These are phyloP conservation scores for Salminus brasiliensis DNA, from an alignment of 2,113 vertebrate species.

Conservation along the genomic window DNA sequence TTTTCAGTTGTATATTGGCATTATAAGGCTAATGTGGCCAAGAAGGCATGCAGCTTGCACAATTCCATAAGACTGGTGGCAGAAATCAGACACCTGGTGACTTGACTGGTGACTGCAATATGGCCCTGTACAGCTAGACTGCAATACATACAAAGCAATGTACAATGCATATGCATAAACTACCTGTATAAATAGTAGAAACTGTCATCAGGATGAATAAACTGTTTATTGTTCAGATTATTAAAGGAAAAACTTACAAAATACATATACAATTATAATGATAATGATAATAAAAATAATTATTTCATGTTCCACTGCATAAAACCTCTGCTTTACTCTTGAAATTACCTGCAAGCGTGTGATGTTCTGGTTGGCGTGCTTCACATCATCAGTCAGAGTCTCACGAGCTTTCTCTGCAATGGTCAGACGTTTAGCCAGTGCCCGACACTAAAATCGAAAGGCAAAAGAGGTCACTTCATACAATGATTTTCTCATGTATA, in stretches of 20 bases:
- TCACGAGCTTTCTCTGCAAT: constrained; percentile 91
- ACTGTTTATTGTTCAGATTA: too few species aligned
- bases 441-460: constrained; percentile 83
- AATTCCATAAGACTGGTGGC: too few species aligned
- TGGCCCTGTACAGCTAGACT: too few species aligned
- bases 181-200: too few species aligned
- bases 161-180: too few species aligned
- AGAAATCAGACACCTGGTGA: too few species aligned
- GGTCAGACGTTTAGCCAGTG: constrained; percentile 89
- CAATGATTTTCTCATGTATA: neutral
- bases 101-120: too few species aligned
- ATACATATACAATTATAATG: too few species aligned
- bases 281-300: too few species aligned
- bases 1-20: neutral
- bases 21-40: neutral
- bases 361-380: constrained; percentile 85
- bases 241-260: too few species aligned
- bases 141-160: too few species aligned
- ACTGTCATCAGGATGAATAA: too few species aligned
- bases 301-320: neutral
- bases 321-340: neutral
- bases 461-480: neutral
- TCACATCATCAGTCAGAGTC: constrained; percentile 81
- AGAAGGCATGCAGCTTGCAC: neutral
- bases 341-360: constrained; percentile 88